Evolutionary conservation across 2,888 invertebrate species (phyloP).

Genomic region (Orthonychiurus folsomi): DNA sequence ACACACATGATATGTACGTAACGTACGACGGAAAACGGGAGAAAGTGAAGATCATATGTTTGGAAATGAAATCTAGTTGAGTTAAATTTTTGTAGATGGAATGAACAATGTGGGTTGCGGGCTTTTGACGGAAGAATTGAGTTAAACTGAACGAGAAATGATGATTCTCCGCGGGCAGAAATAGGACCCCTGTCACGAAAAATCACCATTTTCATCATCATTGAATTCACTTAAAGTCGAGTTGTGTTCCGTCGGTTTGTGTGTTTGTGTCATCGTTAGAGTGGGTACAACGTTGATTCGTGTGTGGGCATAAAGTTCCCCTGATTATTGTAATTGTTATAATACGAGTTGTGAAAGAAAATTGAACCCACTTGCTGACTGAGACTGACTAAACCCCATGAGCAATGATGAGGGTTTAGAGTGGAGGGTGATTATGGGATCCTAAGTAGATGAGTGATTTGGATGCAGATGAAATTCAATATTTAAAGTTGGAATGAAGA

Average conservation of each 20-base stretch:
- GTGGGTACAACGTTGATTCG: too few species aligned
- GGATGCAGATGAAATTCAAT: slow-evolving; percentile 40
- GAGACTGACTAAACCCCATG: slow-evolving; percentile 28
- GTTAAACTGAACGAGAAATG: background rate
- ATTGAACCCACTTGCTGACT: slow-evolving; percentile 36
- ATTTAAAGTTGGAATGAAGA: slow-evolving; percentile 23
- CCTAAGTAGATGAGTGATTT: slow-evolving; percentile 38
- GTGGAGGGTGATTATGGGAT: too few species aligned
- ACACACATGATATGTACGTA: too few species aligned
- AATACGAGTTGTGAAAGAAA: slow-evolving; percentile 22
- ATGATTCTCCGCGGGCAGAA: too few species aligned
- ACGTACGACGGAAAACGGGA: too few species aligned
- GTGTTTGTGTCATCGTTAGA: background rate
- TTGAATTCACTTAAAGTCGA: slow-evolving; percentile 6
- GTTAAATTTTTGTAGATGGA: too few species aligned
- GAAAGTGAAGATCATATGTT: too few species aligned
- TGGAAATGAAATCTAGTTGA: too few species aligned
- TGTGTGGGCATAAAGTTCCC: too few species aligned
- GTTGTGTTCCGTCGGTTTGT: background rate
- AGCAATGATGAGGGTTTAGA: too few species aligned
- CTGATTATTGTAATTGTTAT: background rate
- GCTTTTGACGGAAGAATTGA: too few species aligned
- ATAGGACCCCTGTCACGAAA: background rate
- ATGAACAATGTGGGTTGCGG: too few species aligned
- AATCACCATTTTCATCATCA: slow-evolving; percentile 7